phyloP scores from a whole-genome alignment of 2,888 invertebrate species.

The Euproctis similis region DNA sequence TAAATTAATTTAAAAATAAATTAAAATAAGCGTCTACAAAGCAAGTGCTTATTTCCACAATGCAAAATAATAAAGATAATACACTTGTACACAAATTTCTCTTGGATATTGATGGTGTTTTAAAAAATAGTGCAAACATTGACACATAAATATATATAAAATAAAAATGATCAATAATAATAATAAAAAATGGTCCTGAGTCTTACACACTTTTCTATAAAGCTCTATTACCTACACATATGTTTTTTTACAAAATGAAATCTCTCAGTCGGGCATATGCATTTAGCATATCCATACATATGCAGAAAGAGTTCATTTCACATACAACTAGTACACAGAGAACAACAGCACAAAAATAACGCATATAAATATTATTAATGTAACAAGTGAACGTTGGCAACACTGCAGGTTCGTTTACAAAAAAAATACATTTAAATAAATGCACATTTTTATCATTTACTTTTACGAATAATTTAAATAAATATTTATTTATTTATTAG shows the following conservation, averaged over 20 bases:
- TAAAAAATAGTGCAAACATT: constrained; percentile 52
- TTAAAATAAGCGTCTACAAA: constrained; percentile 58
- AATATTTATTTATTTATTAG: constrained; percentile 8
- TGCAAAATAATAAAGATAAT: constrained; percentile 43
- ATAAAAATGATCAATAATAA: constrained; percentile 35
- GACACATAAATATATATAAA: too few species aligned
- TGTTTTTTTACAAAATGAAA: constrained; percentile 46
- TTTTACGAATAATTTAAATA: constrained; percentile 11
- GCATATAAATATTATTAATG: constrained; percentile 55
- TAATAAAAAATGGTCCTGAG: constrained; percentile 65
- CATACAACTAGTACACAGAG: constrained; percentile 55
- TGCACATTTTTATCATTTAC: constrained; percentile 40
- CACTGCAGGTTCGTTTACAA: constrained; percentile 50
- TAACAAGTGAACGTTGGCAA: constrained; percentile 41
- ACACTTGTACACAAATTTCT: constrained; percentile 45
- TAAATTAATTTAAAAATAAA: too few species aligned
- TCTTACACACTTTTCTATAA: constrained; percentile 67
- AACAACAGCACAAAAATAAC: constrained; percentile 67
- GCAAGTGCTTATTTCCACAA: constrained; percentile 53
- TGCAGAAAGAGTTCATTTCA: constrained; percentile 40
- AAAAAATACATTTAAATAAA: constrained; percentile 50
- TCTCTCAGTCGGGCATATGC: constrained; percentile 21
- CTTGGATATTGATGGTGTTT: constrained; percentile 30
- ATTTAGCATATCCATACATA: too few species aligned
- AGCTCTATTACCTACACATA: constrained; percentile 63